phyloP scores from a whole-genome alignment of 2,888 invertebrate species.

The Scaptomyza caliginosa region DNA sequence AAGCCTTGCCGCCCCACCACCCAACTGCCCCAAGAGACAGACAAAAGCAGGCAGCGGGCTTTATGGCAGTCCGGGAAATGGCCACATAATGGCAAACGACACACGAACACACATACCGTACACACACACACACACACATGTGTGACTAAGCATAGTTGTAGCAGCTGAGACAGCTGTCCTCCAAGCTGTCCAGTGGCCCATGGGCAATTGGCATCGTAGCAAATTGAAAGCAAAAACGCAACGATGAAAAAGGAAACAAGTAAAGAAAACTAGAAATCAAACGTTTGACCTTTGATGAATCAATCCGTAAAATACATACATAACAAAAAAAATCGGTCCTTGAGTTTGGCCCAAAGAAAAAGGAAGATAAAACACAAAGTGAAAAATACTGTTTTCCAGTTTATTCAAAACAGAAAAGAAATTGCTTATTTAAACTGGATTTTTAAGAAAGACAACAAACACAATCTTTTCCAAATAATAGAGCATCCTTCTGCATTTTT shows the following conservation, averaged over 20 bases:
- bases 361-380: constrained; percentile 10
- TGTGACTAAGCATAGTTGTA: constrained; percentile 32
- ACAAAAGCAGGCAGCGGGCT: constrained; percentile 60
- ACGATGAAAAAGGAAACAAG: constrained; percentile 32
- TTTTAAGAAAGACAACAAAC: background rate
- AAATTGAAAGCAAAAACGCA: constrained; percentile 77
- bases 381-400: background rate
- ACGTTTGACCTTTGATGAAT: constrained; percentile 72
- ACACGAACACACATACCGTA: constrained; percentile 27
- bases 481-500: background rate
- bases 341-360: constrained; percentile 17
- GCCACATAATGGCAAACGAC: constrained; percentile 67
- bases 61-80: constrained; percentile 63
- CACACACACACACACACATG: constrained; percentile 12
- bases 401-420: background rate
- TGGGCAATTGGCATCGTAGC: constrained; percentile 63
- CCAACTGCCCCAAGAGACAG: constrained; percentile 32
- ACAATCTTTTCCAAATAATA: background rate
- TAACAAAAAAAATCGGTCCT: constrained; percentile 34
- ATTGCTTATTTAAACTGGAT: background rate
- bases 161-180: constrained; percentile 35
- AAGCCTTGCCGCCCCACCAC: too few relatives aligned
- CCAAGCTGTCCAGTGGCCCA: constrained; percentile 45
- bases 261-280: constrained; percentile 56
- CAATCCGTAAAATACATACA: constrained; percentile 54